A percentile compares a stretch with the other conserved stretches of the same genome.
These are phyloP conservation scores for Latrodectus hesperus DNA, from an alignment of 2,888 invertebrate species.

Conservation along the genomic window DNA sequence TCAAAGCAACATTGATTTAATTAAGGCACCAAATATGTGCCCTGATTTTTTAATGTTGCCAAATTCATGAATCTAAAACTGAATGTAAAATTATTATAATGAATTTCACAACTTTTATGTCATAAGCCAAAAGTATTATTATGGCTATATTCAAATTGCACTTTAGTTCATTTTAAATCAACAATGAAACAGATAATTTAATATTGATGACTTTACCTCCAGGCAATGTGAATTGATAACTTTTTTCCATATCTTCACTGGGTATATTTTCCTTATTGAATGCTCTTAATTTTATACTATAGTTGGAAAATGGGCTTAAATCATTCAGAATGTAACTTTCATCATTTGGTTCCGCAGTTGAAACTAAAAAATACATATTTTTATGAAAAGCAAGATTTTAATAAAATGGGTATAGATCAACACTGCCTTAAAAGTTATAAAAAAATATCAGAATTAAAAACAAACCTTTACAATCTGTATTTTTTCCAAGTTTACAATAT, in stretches of 20 bases:
- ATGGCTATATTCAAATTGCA: too few species aligned
- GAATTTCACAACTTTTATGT: too few species aligned
- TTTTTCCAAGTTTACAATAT: conserved; percentile 32
- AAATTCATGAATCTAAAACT: too few species aligned
- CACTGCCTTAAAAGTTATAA: too few species aligned
- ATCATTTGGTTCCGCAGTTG: conserved; percentile 18
- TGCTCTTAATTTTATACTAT: conserved; percentile 55
- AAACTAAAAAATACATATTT: conserved; percentile 16
- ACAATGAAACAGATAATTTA: too few species aligned
- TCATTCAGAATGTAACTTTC: conserved; percentile 36
- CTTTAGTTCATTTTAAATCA: too few species aligned
- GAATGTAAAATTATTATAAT: too few species aligned
- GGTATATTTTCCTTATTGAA: conserved; percentile 42
- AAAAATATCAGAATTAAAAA: too few species aligned
- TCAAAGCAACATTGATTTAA: too few species aligned
- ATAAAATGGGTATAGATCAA: not conserved
- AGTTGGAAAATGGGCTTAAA: conserved; percentile 58
- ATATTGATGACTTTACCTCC: conserved; percentile 11
- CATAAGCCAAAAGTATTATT: too few species aligned
- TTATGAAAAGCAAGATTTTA: not conserved
- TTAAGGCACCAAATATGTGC: too few species aligned
- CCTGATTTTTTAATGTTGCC: too few species aligned
- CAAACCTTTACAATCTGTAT: conserved; percentile 35
- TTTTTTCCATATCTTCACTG: conserved; percentile 63
- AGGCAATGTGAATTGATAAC: conserved; percentile 20